phyloP scores from a whole-genome alignment of 2,113 vertebrate species.

The Strix aluco region DNA sequence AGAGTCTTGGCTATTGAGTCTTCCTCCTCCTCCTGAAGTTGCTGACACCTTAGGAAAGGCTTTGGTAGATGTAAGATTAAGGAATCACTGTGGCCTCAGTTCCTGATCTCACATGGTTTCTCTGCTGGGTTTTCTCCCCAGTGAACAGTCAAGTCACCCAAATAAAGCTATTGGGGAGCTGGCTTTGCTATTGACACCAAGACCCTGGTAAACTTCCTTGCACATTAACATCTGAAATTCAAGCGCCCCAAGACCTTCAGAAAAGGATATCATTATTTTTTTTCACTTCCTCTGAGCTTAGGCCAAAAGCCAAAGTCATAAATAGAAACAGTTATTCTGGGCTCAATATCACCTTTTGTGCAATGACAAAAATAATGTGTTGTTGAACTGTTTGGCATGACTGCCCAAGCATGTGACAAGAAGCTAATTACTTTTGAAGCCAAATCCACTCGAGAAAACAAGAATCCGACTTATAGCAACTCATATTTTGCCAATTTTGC shows the following conservation, averaged over 20 bases:
- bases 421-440: constrained; percentile 57
- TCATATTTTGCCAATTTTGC: constrained; percentile 39
- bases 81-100: neutral
- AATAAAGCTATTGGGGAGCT: neutral
- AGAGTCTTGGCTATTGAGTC: neutral
- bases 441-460: constrained; percentile 45
- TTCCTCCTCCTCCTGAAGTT: neutral
- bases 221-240: constrained; percentile 3
- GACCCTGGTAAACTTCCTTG: neutral
- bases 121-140: neutral
- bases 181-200: neutral
- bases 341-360: constrained; percentile 64
- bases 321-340: constrained; percentile 58
- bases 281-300: constrained; percentile 43
- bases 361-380: constrained; percentile 61
- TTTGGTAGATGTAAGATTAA: neutral
- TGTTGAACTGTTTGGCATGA: constrained; percentile 57
- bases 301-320: constrained; percentile 60
- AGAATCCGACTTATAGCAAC: constrained; percentile 10
- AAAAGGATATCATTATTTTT: constrained; percentile 27
- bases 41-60: neutral
- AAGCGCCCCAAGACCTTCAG: constrained; percentile 35
- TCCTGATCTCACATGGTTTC: neutral
- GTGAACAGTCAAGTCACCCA: neutral
- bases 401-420: constrained; percentile 49